Conservation (phyloP, 2,888 invertebrate species). For the Drosophila testacea region DNA sequence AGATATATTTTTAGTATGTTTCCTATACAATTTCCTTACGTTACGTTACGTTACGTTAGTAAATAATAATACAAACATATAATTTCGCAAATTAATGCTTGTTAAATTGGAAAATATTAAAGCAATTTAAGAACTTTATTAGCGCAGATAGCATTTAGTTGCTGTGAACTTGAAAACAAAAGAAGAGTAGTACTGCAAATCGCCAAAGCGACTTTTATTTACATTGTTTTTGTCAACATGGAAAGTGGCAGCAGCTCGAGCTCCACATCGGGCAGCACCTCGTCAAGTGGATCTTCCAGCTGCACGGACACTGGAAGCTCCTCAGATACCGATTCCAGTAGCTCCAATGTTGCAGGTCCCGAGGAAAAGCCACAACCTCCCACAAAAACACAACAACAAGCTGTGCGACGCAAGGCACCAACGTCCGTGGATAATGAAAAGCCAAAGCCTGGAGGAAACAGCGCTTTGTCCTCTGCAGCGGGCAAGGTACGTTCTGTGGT, state of each 20-base stretch:
- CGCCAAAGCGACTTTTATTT: neutral
- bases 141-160: too few relatives aligned
- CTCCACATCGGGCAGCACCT: conserved; percentile 89
- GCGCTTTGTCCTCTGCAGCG: conserved; percentile 48
- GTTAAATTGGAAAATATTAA: neutral
- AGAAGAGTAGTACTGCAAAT: neutral
- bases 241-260: conserved; percentile 85
- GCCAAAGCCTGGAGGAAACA: conserved; percentile 44
- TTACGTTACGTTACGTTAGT: too few relatives aligned
- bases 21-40: too few relatives aligned
- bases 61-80: conserved; percentile 42
- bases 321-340: conserved; percentile 89
- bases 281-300: conserved; percentile 89
- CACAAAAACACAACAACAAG: conserved; percentile 44
- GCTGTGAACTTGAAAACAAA: neutral
- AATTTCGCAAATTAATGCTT: conserved; percentile 16
- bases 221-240: conserved; percentile 32
- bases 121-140: neutral
- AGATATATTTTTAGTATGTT: too few relatives aligned
- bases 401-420: conserved; percentile 46
- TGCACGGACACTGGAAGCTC: conserved; percentile 87
- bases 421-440: conserved; percentile 43
- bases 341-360: conserved; percentile 80
- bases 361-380: conserved; percentile 82
- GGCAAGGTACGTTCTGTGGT: conserved; percentile 62